A percentile compares a stretch with the other conserved stretches of the same genome.
These are phyloP conservation scores for Spermophilus dauricus DNA, from an alignment of 2,113 vertebrate genomes.

Conservation along the genomic window DNA sequence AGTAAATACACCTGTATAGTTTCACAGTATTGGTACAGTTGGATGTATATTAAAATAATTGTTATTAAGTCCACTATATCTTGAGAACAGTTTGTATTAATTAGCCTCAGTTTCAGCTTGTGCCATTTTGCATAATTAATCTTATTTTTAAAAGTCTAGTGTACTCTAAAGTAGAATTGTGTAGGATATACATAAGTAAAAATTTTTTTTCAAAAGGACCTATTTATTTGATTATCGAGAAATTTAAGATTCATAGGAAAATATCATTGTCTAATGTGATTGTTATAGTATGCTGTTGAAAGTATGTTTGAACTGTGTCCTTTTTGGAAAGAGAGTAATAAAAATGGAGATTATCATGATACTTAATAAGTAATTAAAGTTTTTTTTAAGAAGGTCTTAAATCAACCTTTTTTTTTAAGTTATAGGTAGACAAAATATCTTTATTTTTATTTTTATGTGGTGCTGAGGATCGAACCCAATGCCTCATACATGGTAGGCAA, in stretches of 20 bases:
- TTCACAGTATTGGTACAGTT: constrained; percentile 13
- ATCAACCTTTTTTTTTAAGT: neutral
- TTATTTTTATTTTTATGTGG: too few species aligned
- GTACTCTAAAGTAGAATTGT: constrained; percentile 24
- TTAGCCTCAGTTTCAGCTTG: constrained; percentile 31
- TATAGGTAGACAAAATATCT: too few species aligned
- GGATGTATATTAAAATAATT: constrained; percentile 48
- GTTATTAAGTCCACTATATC: constrained; percentile 9
- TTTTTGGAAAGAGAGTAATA: constrained; percentile 61
- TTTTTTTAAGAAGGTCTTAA: neutral
- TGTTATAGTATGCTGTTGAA: constrained; percentile 39
- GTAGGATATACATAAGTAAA: neutral
- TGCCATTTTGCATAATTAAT: constrained; percentile 35
- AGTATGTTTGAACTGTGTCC: constrained; percentile 53
- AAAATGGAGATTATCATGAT: constrained; percentile 26
- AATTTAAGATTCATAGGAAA: constrained; percentile 42
- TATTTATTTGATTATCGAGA: constrained; percentile 52
- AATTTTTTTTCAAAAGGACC: constrained; percentile 39
- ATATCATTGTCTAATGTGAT: constrained; percentile 2
- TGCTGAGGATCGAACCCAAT: too few species aligned
- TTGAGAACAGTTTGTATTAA: constrained; percentile 21
- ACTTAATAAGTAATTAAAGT: constrained; percentile 1
- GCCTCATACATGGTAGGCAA: too few species aligned
- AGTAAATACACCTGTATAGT: neutral
- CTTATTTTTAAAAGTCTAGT: constrained; percentile 14